Percentiles rank a stretch among this genome's conserved stretches.
Evolutionary conservation across 2,113 vertebrate genomes (phyloP).

Genomic region (Argyrosomus japonicus): DNA sequence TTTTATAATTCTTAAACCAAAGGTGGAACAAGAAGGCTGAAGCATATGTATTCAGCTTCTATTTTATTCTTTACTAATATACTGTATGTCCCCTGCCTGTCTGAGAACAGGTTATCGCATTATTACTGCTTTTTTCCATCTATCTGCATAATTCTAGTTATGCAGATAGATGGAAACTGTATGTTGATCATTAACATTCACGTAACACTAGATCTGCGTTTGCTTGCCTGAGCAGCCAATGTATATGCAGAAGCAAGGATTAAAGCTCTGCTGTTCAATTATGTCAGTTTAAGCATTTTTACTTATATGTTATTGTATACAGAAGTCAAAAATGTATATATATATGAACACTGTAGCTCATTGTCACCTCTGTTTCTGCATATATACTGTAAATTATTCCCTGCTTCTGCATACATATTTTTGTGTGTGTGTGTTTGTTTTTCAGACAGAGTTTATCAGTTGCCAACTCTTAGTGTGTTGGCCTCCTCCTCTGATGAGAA

Average conservation of each 20-base stretch:
- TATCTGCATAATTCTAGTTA: not conserved
- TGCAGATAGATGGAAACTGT: conserved; percentile 4
- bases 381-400: conserved; percentile 34
- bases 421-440: conserved; percentile 76
- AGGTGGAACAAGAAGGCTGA: conserved; percentile 38
- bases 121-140: conserved; percentile 34
- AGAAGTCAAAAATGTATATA: too few relatives aligned
- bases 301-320: too few relatives aligned
- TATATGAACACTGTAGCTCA: not conserved
- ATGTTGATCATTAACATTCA: conserved; percentile 19
- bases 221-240: conserved; percentile 47
- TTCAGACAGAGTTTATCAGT: conserved; percentile 37
- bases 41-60: not conserved
- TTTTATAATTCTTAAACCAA: not conserved
- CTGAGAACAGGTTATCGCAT: conserved; percentile 4
- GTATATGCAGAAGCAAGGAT: conserved; percentile 69
- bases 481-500: conserved; percentile 27
- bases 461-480: conserved; percentile 58
- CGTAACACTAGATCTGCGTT: not conserved
- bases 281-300: not conserved
- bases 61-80: not conserved
- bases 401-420: conserved; percentile 73
- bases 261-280: not conserved
- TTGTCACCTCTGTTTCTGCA: conserved; percentile 40
- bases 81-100: not conserved